Conservation (phyloP, 2,888 invertebrate genomes). For the Slavum lentiscoides region DNA sequence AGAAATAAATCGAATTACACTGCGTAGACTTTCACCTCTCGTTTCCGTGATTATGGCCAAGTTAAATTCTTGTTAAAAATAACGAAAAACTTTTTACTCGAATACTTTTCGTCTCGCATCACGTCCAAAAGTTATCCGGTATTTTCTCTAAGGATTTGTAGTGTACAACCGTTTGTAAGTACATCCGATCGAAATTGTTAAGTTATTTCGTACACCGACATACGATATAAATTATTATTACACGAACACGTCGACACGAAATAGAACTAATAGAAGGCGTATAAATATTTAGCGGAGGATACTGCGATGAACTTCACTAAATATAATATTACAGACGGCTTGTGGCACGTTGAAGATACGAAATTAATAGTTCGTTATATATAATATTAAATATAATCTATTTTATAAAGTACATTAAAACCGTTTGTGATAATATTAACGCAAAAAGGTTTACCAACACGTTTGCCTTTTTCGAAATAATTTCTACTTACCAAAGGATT, state of each 20-base stretch:
- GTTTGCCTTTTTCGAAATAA: no score
- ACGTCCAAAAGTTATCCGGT: constrained; percentile 32
- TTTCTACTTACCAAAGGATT: no score
- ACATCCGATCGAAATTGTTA: constrained; percentile 25
- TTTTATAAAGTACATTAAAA: no score
- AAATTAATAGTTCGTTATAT: no score
- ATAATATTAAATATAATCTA: no score
- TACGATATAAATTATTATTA: neutral
- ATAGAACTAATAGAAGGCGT: neutral
- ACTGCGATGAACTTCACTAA: neutral
- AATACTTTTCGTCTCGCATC: constrained; percentile 14
- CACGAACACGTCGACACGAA: neutral
- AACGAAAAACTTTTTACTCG: constrained; percentile 43
- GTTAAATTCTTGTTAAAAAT: constrained; percentile 25
- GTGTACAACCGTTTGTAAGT: neutral
- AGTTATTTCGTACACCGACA: neutral
- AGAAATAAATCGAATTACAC: constrained; percentile 40
- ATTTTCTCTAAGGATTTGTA: constrained; percentile 17
- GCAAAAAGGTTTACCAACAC: no score
- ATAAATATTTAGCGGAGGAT: neutral
- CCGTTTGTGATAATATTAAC: no score
- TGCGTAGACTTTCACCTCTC: neutral
- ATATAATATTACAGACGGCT: neutral
- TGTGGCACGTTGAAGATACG: no score
- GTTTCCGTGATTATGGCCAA: constrained; percentile 4